Percentiles rank a stretch among this genome's conserved stretches.
phyloP scores from a whole-genome alignment of 2,888 invertebrate genomes.

The Hemaris fuciformis region DNA sequence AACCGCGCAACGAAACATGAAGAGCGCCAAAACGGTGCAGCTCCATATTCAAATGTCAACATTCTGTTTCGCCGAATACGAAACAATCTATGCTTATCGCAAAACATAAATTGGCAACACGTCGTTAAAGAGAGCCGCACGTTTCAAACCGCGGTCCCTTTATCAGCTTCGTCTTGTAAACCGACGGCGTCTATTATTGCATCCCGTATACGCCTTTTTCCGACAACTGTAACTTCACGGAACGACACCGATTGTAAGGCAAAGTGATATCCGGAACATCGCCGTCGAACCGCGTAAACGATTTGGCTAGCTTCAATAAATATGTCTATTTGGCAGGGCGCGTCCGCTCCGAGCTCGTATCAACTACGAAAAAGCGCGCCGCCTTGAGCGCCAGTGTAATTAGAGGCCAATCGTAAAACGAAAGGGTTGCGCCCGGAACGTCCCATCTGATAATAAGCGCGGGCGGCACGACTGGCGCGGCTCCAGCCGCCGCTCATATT shows the following conservation, averaged over 20 bases:
- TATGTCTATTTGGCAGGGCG: conserved; percentile 73
- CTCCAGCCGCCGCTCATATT: conserved; percentile 78
- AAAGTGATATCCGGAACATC: conserved; percentile 48
- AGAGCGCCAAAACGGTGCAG: conserved; percentile 44
- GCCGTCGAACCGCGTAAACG: conserved; percentile 64
- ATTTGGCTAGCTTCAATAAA: conserved; percentile 67
- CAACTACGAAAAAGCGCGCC: conserved; percentile 66
- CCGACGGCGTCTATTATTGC: conserved; percentile 74
- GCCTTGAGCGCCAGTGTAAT: conserved; percentile 78
- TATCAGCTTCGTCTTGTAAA: conserved; percentile 77
- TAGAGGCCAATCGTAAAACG: conserved; percentile 81
- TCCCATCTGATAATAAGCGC: conserved; percentile 80
- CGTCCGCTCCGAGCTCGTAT: conserved; percentile 54
- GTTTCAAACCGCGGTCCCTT: conserved; percentile 60
- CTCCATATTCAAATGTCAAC: conserved; percentile 61
- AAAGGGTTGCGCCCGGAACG: conserved; percentile 73
- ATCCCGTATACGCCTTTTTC: conserved; percentile 61
- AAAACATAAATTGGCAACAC: conserved; percentile 79
- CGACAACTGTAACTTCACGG: conserved; percentile 72
- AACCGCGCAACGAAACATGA: no score
- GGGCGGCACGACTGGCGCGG: conserved; percentile 77
- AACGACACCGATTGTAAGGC: conserved; percentile 49
- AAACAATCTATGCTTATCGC: conserved; percentile 79
- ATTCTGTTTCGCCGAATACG: conserved; percentile 64
- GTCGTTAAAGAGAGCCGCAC: conserved; percentile 77